phyloP scores from a whole-genome alignment of 92 coral and sea anemone genomes.

The Porites divaricata region DNA sequence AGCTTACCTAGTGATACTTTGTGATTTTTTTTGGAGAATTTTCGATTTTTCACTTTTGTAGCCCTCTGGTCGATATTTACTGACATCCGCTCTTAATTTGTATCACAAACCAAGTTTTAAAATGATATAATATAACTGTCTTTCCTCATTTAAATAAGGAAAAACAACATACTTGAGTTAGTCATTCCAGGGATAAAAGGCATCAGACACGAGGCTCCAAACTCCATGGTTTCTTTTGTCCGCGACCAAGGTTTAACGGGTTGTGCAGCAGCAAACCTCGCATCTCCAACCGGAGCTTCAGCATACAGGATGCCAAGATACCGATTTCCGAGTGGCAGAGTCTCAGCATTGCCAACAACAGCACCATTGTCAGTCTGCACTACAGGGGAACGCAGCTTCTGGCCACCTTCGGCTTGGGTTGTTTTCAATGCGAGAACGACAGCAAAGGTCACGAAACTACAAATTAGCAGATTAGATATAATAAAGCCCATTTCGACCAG shows the following conservation, averaged over 20 bases:
- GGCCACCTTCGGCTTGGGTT: background rate
- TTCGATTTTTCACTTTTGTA: too few relatives aligned
- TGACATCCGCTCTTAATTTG: too few relatives aligned
- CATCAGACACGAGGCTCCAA: slow-evolving; percentile 59
- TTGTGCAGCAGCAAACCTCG: slow-evolving; percentile 69
- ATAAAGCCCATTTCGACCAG: background rate
- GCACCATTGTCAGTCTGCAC: slow-evolving; percentile 58
- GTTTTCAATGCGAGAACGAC: background rate
- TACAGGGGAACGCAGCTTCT: slow-evolving; percentile 37
- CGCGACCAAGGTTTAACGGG: slow-evolving; percentile 65
- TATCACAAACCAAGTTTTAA: too few relatives aligned
- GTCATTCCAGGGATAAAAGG: slow-evolving; percentile 25
- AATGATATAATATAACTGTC: too few relatives aligned
- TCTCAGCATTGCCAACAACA: slow-evolving; percentile 52
- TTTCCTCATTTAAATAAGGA: too few relatives aligned
- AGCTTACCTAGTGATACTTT: too few relatives aligned
- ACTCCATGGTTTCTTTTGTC: slow-evolving; percentile 49
- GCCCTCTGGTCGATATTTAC: too few relatives aligned
- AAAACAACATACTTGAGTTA: background rate
- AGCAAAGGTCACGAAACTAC: background rate
- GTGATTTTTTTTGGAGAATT: too few relatives aligned
- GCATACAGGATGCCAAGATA: slow-evolving; percentile 83
- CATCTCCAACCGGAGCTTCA: slow-evolving; percentile 63
- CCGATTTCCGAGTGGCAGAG: slow-evolving; percentile 33
- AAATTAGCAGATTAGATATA: background rate